Conservation (phyloP, 2,113 vertebrate genomes). For the Trogon melanurus region DNA sequence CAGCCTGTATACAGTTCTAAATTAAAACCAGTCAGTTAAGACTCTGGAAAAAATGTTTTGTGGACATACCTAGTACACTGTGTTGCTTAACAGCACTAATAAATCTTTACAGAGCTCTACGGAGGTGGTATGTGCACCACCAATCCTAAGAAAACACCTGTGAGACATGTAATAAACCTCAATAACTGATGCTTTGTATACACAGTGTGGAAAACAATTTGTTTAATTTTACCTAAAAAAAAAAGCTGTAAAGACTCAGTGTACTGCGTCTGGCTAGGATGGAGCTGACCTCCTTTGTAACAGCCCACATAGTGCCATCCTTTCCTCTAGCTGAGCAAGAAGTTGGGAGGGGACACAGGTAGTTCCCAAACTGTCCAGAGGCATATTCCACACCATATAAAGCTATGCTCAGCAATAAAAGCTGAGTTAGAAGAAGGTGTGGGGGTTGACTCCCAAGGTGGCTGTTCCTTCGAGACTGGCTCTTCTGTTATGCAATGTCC, state of each 20-base stretch:
- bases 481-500: background rate
- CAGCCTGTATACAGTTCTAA: background rate
- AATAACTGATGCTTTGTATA: background rate
- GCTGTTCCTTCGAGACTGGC: background rate
- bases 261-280: background rate
- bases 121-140: background rate
- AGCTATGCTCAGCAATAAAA: background rate
- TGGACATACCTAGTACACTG: background rate
- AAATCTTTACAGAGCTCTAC: background rate
- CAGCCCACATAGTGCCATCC: background rate
- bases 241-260: background rate
- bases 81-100: background rate
- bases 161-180: background rate
- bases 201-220: background rate
- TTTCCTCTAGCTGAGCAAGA: background rate
- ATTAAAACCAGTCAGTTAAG: background rate
- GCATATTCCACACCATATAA: background rate
- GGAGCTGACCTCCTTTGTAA: background rate
- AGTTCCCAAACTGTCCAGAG: background rate
- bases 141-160: background rate
- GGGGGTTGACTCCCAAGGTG: background rate
- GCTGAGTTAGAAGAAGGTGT: background rate
- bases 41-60: background rate
- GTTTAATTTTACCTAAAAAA: background rate
- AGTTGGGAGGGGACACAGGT: background rate